These are phyloP conservation scores for Agonum fuliginosum DNA, from an alignment of 2,888 invertebrate genomes.

Conservation along the genomic window DNA sequence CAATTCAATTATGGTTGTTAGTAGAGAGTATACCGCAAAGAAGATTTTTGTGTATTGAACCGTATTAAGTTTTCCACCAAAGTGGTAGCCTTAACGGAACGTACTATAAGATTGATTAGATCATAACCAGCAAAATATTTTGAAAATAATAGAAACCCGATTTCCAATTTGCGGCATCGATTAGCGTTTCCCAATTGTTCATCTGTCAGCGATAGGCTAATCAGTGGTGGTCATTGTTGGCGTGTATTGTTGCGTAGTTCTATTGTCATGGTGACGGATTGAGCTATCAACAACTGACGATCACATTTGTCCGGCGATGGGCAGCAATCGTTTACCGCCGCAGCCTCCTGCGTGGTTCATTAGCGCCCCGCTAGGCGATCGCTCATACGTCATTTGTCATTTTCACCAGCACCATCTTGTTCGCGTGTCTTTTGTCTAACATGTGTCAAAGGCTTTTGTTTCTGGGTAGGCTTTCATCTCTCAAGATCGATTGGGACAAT, in stretches of 20 bases:
- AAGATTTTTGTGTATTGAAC: no score
- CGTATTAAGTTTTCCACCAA: no score
- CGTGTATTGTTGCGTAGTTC: slow-evolving; percentile 61
- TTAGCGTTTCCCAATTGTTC: slow-evolving; percentile 34
- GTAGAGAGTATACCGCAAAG: no score
- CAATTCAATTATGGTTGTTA: no score
- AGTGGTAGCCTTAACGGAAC: no score
- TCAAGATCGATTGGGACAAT: no score
- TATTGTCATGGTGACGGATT: slow-evolving; percentile 68
- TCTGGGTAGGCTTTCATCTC: no score
- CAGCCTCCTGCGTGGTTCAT: slow-evolving; percentile 68
- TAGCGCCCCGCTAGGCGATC: slow-evolving; percentile 70
- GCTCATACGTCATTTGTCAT: slow-evolving; percentile 72
- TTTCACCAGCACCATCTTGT: slow-evolving; percentile 65
- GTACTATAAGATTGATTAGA: no score
- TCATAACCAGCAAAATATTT: no score
- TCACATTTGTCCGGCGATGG: slow-evolving; percentile 67
- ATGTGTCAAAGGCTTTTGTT: no score
- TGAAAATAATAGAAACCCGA: slow-evolving; percentile 16
- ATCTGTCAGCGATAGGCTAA: slow-evolving; percentile 50
- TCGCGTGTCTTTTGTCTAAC: no score
- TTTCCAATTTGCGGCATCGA: slow-evolving; percentile 25
- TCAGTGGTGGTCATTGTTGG: slow-evolving; percentile 22
- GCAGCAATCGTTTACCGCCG: slow-evolving; percentile 62
- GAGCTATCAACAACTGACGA: slow-evolving; percentile 71